phyloP scores from a whole-genome alignment of 2,113 vertebrate species.

The Eurystomus gularis region DNA sequence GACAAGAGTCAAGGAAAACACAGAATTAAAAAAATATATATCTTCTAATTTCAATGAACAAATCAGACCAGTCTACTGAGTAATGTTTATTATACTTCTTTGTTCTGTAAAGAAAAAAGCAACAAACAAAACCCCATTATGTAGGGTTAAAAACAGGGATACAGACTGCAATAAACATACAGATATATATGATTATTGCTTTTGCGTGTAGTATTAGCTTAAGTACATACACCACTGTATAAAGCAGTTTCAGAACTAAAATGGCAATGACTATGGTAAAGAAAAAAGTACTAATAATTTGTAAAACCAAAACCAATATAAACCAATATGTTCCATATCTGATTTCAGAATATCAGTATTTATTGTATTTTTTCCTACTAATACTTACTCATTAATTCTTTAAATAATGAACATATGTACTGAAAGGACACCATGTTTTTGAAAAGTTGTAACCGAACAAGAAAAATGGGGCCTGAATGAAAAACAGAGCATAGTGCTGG shows the following conservation, averaged over 20 bases:
- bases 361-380: not conserved
- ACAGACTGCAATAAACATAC: not conserved
- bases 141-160: not conserved
- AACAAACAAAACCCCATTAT: not conserved
- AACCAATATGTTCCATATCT: not conserved
- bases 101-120: not conserved
- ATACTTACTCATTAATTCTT: not conserved
- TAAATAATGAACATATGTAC: not conserved
- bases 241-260: not conserved
- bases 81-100: not conserved
- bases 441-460: not conserved
- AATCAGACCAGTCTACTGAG: not conserved
- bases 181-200: slow-evolving; percentile 8
- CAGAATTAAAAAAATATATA: not conserved
- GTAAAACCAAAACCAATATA: not conserved
- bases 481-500: not conserved
- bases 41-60: not conserved
- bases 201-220: not conserved
- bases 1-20: not conserved
- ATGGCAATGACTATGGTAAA: not conserved
- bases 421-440: not conserved
- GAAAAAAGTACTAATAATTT: not conserved
- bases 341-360: not conserved
- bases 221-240: not conserved
- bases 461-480: not conserved